A percentile compares a stretch with the other conserved stretches of the same genome.
phyloP scores from a whole-genome alignment of 2,888 invertebrate genomes.

The Standfussiana lucernea region DNA sequence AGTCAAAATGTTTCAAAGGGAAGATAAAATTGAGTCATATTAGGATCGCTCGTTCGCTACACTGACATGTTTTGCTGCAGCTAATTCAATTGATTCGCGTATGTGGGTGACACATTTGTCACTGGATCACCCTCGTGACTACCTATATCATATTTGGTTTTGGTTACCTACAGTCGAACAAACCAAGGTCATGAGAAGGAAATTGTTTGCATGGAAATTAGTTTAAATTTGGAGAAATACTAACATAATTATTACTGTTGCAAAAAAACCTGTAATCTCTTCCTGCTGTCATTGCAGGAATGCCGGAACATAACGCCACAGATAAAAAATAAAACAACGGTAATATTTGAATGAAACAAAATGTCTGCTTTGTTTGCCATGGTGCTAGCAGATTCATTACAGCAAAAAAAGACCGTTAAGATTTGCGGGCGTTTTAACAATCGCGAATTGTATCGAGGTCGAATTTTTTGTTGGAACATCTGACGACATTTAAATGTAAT shows the following conservation, averaged over 20 bases:
- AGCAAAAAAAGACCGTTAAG: constrained; percentile 69
- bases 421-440: constrained; percentile 64
- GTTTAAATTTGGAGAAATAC: background rate
- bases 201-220: background rate
- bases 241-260: background rate
- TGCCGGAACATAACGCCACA: constrained; percentile 18
- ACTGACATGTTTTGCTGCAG: constrained; percentile 19
- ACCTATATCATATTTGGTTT: background rate
- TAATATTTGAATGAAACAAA: constrained; percentile 46
- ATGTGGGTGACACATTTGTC: constrained; percentile 44
- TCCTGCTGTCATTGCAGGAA: constrained; percentile 9
- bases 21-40: constrained; percentile 5
- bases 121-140: constrained; percentile 5
- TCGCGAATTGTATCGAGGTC: constrained; percentile 68
- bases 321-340: constrained; percentile 51
- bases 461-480: constrained; percentile 60
- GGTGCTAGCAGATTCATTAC: constrained; percentile 49
- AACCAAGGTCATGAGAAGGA: background rate
- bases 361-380: constrained; percentile 32
- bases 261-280: constrained; percentile 9
- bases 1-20: constrained; percentile 3
- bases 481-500: constrained; percentile 41
- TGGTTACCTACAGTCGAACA: background rate
- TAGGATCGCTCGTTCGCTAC: constrained; percentile 3
- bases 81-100: constrained; percentile 33